A percentile compares a stretch with the other conserved stretches of the same genome.
Conservation (phyloP, 2,888 invertebrate genomes). For the Serrognathus titanus region DNA sequence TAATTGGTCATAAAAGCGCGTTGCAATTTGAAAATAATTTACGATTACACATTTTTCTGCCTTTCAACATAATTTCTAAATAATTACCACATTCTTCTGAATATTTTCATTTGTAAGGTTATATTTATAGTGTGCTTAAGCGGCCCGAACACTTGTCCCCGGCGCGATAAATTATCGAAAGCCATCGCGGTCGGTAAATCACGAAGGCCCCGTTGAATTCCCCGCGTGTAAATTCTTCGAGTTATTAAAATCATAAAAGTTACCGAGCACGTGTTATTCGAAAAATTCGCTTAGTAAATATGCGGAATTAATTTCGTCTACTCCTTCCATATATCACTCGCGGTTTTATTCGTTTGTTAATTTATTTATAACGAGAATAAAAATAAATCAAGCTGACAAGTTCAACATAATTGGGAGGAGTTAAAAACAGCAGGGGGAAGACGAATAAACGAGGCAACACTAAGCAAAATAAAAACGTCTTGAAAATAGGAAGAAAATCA, state of each 20-base stretch:
- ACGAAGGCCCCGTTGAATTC: constrained; percentile 9
- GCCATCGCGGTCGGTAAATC: constrained; percentile 5
- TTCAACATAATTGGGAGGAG: no score
- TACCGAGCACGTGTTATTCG: not conserved
- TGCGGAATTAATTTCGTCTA: not conserved
- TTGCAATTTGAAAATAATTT: not conserved
- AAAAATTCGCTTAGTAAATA: not conserved
- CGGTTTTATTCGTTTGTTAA: no score
- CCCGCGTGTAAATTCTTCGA: constrained; percentile 11
- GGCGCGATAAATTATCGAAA: constrained; percentile 13
- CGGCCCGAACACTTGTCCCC: constrained; percentile 1
- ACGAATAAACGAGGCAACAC: no score
- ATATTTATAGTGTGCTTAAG: constrained; percentile 2
- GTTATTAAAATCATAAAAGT: constrained; percentile 13
- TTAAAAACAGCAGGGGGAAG: no score
- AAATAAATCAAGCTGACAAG: no score
- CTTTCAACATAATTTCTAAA: constrained; percentile 3
- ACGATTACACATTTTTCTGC: constrained; percentile 1
- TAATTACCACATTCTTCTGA: constrained; percentile 4
- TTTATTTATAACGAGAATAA: no score
- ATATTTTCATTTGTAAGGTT: constrained; percentile 4
- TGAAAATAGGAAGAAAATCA: no score
- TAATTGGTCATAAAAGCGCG: not conserved
- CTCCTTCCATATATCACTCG: no score
- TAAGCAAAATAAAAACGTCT: no score